Conservation (phyloP, 1,140 invertebrate species). For the Pogonomyrmex barbatus region DNA sequence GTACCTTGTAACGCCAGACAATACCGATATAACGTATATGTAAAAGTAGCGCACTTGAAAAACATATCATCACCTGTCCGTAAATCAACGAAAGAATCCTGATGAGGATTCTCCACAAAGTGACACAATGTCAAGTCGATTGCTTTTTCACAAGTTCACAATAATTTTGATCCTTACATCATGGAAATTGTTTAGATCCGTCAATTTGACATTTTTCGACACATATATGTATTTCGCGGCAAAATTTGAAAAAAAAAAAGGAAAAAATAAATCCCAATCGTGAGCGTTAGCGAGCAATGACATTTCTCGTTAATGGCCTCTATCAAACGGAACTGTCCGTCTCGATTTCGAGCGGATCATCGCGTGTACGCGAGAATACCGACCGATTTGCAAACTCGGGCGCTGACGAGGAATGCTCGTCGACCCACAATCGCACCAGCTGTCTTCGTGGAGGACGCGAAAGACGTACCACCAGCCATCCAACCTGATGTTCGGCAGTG, state of each 20-base stretch:
- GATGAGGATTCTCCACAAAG: neutral
- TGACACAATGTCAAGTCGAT: neutral
- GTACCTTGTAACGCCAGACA: neutral
- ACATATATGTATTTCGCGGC: no score
- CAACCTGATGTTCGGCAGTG: constrained; percentile 34
- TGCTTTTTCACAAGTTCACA: neutral
- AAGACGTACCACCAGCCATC: constrained; percentile 26
- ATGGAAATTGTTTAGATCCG: neutral
- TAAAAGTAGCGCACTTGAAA: neutral
- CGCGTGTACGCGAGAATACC: constrained; percentile 3
- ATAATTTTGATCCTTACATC: neutral
- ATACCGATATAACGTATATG: neutral
- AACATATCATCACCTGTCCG: neutral
- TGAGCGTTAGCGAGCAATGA: neutral
- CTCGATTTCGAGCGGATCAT: constrained; percentile 25
- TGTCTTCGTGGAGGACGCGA: constrained; percentile 45
- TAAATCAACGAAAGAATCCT: neutral
- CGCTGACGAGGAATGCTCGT: constrained; percentile 48
- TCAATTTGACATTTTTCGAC: neutral
- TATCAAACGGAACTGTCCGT: neutral
- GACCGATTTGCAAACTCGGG: constrained; percentile 57
- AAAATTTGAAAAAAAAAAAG: neutral
- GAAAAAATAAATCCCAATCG: neutral
- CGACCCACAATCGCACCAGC: constrained; percentile 54
- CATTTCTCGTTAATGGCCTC: neutral